These are phyloP conservation scores for Amphiura filiformis DNA, from an alignment of 35 echinoderm and acorn worm species.

Conservation along the genomic window DNA sequence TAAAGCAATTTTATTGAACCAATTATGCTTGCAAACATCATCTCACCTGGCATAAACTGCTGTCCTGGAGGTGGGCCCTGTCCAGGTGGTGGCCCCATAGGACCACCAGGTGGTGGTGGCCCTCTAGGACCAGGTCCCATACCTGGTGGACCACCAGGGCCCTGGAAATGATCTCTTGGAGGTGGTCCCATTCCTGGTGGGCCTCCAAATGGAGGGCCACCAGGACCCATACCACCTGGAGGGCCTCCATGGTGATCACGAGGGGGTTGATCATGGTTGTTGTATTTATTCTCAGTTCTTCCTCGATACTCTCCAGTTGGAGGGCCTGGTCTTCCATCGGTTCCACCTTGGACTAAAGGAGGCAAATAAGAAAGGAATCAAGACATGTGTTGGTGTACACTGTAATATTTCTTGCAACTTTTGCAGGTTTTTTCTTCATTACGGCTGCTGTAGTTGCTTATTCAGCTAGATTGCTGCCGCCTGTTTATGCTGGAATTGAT, in stretches of 20 bases:
- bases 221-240: too few relatives aligned
- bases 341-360: conserved; percentile 58
- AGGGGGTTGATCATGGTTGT: conserved; percentile 17
- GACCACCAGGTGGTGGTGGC: not conserved
- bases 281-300: conserved; percentile 15
- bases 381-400: too few relatives aligned
- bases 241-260: not conserved
- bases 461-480: too few relatives aligned
- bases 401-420: too few relatives aligned
- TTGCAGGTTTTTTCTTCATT: too few relatives aligned
- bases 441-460: too few relatives aligned
- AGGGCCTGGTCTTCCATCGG: conserved; percentile 23
- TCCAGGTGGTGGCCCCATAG: not conserved
- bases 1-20: too few relatives aligned
- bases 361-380: too few relatives aligned
- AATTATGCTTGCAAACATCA: too few relatives aligned
- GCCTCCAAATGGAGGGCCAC: not conserved
- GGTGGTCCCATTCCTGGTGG: conserved; percentile 5
- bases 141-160: conserved; percentile 15
- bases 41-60: not conserved
- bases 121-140: not conserved
- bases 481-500: too few relatives aligned
- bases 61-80: conserved; percentile 2
- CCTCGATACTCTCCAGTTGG: conserved; percentile 48
- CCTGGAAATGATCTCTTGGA: not conserved